These are phyloP conservation scores for Alectoris magna DNA, from an alignment of 2,797 vertebrate species.

Conservation along the genomic window DNA sequence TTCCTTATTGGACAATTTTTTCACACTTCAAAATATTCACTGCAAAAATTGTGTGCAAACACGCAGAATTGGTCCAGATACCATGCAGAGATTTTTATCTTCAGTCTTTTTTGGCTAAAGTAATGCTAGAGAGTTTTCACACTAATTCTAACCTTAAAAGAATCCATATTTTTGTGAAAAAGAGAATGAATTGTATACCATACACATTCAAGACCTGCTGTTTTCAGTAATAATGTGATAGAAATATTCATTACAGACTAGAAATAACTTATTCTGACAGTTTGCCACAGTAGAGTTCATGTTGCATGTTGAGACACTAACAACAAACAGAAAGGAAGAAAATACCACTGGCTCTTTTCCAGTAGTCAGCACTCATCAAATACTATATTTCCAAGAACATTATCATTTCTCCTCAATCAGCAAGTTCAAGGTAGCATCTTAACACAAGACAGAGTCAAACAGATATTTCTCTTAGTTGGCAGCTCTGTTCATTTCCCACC, in stretches of 20 bases:
- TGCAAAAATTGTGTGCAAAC: background rate
- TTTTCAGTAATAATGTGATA: constrained; percentile 74
- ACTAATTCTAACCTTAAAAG: constrained; percentile 28
- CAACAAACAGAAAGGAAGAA: constrained; percentile 68
- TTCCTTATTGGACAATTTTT: background rate
- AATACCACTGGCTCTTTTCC: constrained; percentile 56
- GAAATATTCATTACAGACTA: constrained; percentile 68
- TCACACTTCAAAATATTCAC: background rate
- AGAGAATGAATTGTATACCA: constrained; percentile 53
- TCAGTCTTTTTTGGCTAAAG: background rate
- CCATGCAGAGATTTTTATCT: background rate
- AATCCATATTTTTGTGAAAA: constrained; percentile 17
- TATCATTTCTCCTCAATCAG: constrained; percentile 64
- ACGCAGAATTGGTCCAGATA: background rate
- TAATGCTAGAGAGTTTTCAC: background rate
- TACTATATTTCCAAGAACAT: constrained; percentile 21
- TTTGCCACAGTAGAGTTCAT: constrained; percentile 63
- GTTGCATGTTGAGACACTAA: constrained; percentile 60
- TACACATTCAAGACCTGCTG: constrained; percentile 64
- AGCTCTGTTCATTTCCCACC: background rate
- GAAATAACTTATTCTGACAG: constrained; percentile 69
- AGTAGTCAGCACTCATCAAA: constrained; percentile 60
- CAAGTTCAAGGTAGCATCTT: constrained; percentile 63
- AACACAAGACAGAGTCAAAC: constrained; percentile 27
- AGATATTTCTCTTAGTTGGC: constrained; percentile 1